Conservation (phyloP, 2,888 invertebrate genomes). For the Gymnocheta viridis region DNA sequence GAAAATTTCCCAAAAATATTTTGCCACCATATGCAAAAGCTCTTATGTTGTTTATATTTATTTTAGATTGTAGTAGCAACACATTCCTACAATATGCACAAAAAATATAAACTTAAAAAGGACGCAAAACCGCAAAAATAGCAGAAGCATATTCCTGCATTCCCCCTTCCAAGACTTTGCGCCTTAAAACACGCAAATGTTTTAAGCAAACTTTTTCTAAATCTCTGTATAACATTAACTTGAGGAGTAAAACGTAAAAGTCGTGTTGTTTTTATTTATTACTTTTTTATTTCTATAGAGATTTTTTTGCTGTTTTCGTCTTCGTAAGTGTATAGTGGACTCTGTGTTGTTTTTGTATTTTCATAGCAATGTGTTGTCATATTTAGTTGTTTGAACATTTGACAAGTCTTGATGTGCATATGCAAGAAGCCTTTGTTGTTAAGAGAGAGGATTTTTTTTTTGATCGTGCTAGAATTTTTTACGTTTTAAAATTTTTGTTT, state of each 20-base stretch:
- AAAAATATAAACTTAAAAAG: constrained; percentile 29
- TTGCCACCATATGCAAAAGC: constrained; percentile 58
- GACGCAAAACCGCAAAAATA: constrained; percentile 6
- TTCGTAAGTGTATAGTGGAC: background rate
- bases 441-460: no score
- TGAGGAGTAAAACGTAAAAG: constrained; percentile 2
- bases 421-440: background rate
- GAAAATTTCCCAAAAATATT: constrained; percentile 5
- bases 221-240: constrained; percentile 1
- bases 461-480: no score
- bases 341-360: constrained; percentile 5
- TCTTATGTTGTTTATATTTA: constrained; percentile 33
- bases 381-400: constrained; percentile 1
- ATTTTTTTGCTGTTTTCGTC: background rate
- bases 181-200: background rate
- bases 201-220: constrained; percentile 11
- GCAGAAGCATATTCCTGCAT: background rate
- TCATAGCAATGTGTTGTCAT: background rate
- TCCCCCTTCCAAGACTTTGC: background rate
- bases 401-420: background rate
- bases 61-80: constrained; percentile 24
- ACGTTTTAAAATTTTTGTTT: no score
- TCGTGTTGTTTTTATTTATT: constrained; percentile 5
- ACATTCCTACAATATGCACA: constrained; percentile 52
- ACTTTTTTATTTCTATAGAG: background rate